Evolutionary conservation across 2,797 vertebrate genomes (phyloP).

Genomic region (Acanthornis magna): DNA sequence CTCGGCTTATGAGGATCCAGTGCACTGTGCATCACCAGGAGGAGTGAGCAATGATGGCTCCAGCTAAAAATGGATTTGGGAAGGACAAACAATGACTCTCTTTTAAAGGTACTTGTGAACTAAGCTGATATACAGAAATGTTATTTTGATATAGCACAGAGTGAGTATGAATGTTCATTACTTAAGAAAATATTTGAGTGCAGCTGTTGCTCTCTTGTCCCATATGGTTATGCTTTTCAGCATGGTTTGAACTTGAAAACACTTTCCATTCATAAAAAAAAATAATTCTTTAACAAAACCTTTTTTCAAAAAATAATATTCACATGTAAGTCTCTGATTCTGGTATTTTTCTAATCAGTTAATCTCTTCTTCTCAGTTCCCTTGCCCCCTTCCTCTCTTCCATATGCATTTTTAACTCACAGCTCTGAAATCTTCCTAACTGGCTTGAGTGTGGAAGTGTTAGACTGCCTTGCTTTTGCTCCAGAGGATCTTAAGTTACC

Average conservation of each 20-base stretch:
- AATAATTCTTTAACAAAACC: slow-evolving; percentile 48
- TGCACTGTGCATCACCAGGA: neutral
- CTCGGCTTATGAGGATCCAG: neutral
- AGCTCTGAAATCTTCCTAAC: neutral
- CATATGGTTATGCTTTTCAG: slow-evolving; percentile 69
- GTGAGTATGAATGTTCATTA: slow-evolving; percentile 12
- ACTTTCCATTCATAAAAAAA: slow-evolving; percentile 68
- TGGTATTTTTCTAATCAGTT: slow-evolving; percentile 66
- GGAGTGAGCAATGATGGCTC: neutral
- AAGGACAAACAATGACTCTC: neutral
- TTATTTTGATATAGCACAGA: slow-evolving; percentile 32
- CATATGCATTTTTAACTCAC: neutral
- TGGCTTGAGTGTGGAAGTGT: neutral
- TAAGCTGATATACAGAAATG: slow-evolving; percentile 6
- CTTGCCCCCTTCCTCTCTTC: slow-evolving; percentile 12
- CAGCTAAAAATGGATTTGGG: neutral
- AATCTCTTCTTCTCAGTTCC: slow-evolving; percentile 28
- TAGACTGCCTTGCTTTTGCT: neutral
- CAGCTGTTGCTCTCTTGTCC: slow-evolving; percentile 67
- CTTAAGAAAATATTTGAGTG: slow-evolving; percentile 66
- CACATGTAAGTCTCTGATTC: slow-evolving; percentile 34
- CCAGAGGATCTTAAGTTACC: neutral
- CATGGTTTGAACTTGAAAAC: slow-evolving; percentile 57
- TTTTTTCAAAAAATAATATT: slow-evolving; percentile 65
- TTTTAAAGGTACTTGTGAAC: slow-evolving; percentile 28